Evolutionary conservation across 2,888 invertebrate species (phyloP), one percentile per base, ranked within the genome.

Genomic region (Argyresthia albistria): DNA sequence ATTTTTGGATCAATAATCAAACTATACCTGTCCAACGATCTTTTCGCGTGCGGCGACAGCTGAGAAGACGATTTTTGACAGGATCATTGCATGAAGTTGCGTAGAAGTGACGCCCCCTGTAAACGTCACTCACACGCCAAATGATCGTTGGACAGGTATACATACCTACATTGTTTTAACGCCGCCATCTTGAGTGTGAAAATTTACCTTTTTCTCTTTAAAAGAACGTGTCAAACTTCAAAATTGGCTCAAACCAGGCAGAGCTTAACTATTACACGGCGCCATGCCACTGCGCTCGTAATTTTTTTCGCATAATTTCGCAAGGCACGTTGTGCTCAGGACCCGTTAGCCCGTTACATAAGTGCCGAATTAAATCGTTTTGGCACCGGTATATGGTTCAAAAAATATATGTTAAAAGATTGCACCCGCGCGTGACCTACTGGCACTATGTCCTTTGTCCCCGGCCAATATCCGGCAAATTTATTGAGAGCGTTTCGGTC

Each of bases 291-390:
- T 66, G 66, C 57, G 56, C 61, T 59, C 61, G 66, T 64, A 59
- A 65, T 56, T 67, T 73, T 73, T 72, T 73, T 64, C 68, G 63
- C 61, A 64, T 66, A 67, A 68, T 73, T 69, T 70, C 65, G 57
- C 66, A 60, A 63, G 60, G 60, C 66, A 62, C 67, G 57, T 50
- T 54, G 53, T 50, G 37, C 51, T 60, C 64, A 62, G 59, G 64
- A n/a, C 59, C 56, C 62, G 67, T 66, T 69, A 68, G 8, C 59
- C 56, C 62, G 67, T 66, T 69, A 68, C 67, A 60, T 67, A 69
- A 70, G 69, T 70, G 72, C 64, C 57, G 69, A 73, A 76, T 77
- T 76, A 78, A 75, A 73, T 72, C 67, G 72, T 77, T 76, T 79
- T 76, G 74, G 76, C 76, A 75, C 70, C 25, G 59, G 64, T 60